phyloP scores from a whole-genome alignment of 2,797 vertebrate genomes.

The Cryptoprocta ferox region DNA sequence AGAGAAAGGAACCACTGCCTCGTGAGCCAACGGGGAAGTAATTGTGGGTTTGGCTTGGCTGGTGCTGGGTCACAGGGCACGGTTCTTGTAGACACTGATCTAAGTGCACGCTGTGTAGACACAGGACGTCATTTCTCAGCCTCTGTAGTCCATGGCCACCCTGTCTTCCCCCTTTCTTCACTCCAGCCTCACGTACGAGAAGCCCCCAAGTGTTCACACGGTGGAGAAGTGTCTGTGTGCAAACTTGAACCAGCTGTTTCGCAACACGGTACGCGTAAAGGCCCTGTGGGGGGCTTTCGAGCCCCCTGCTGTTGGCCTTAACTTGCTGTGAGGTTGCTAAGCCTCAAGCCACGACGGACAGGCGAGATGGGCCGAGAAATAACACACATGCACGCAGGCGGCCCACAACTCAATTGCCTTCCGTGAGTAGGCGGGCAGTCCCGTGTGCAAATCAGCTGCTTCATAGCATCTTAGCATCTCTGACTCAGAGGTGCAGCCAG shows the following conservation, averaged over 20 bases:
- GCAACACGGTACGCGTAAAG: constrained; percentile 67
- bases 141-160: constrained; percentile 54
- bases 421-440: neutral
- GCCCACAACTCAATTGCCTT: neutral
- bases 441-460: constrained; percentile 25
- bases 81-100: constrained; percentile 62
- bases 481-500: neutral
- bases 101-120: constrained; percentile 74
- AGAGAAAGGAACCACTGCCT: constrained; percentile 70
- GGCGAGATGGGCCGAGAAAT: neutral
- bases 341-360: constrained; percentile 49
- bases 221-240: constrained; percentile 78
- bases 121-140: constrained; percentile 73
- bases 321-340: constrained; percentile 68
- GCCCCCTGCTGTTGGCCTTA: constrained; percentile 32
- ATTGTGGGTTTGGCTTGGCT: constrained; percentile 74
- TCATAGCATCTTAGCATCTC: neutral
- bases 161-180: constrained; percentile 71
- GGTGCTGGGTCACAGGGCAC: constrained; percentile 66
- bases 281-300: constrained; percentile 73
- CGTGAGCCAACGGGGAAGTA: constrained; percentile 75
- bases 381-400: rapidly evolving
- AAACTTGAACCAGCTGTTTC: constrained; percentile 86
- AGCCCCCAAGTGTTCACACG: constrained; percentile 77
- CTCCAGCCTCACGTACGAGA: constrained; percentile 79